Base-by-base conservation (phyloP, 2,113 vertebrate genomes). In the Campylomormyrus numenius region DNA sequence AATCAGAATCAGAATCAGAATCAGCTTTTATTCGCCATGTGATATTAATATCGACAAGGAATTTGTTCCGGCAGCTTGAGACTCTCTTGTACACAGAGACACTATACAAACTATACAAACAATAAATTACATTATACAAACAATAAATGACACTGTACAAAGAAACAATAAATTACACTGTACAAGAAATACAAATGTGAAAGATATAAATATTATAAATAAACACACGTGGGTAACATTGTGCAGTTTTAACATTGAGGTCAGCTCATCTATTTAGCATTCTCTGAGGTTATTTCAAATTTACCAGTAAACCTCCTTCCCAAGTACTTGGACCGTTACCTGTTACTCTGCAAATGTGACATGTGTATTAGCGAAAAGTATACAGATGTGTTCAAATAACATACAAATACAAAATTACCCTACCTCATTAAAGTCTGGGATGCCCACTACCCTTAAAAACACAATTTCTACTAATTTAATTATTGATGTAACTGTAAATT, bases 351-450 rank as follows among this genome's bases (percentile, higher is more conserved):
- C 24, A n/a, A 66, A 89, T 45, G 27, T 46, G 19, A 50, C 46
- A 35, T 31, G 13, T 42, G 9, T 8, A 27, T 53, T 53, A 52
- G 1, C 45, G 39, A 5, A 87, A 56, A 56, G 31, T 35, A 87
- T 39, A 53, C 85, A 56, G 27, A 39, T 87, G 50, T 53, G 50
- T 39, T 87, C 50, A 56, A 35, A 35, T 31, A 24, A 31, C 50
- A 87, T 21, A 56, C 53, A 56, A 56, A 56, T 56, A 62, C 74
- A 56, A 94, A 92, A 84, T 46, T 24, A 45, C 39, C 42, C 7
- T 48, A 77, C 35, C 35, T 80, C 15, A 35, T 80, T 6, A 42
- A 77, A 80, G 17, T 42, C 10, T 35, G 11, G 15, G 31, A 5
- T 13, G 5, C 15, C 1, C 13, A 17, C 35, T 19, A 31, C 35